Conservation (phyloP, 1,140 invertebrate genomes). For the Phocides pigmalion region DNA sequence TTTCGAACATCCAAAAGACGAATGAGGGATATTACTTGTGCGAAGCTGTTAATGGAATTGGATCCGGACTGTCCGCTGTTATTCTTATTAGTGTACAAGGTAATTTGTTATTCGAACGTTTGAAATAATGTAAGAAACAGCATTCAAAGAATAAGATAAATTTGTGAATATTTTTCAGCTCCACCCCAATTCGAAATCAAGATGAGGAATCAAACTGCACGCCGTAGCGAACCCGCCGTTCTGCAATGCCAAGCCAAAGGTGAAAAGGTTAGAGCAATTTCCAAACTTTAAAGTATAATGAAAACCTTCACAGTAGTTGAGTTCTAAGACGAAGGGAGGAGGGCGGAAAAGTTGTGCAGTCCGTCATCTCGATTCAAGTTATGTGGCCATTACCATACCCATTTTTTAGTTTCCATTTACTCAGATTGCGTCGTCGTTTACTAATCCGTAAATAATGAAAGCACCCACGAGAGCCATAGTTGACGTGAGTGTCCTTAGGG, state of each 20-base stretch:
- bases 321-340: not conserved
- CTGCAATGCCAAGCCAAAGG: constrained; percentile 98
- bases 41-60: constrained; percentile 97
- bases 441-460: no score
- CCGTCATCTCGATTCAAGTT: no score
- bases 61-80: constrained; percentile 95
- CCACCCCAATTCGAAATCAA: constrained; percentile 97
- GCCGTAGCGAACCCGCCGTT: constrained; percentile 95
- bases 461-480: no score
- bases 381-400: no score
- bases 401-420: no score
- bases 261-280: constrained; percentile 86
- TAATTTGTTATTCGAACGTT: no score
- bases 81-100: constrained; percentile 96
- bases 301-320: no score
- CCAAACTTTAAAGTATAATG: not conserved
- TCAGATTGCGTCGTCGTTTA: no score
- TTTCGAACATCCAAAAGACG: constrained; percentile 95
- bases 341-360: no score
- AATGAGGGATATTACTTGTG: constrained; percentile 98
- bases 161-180: constrained; percentile 84
- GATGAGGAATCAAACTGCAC: constrained; percentile 94
- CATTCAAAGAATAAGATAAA: constrained; percentile 6
- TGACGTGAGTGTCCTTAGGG: no score
- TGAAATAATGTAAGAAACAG: not conserved